Evolutionary conservation across 2,113 vertebrate genomes (phyloP), one percentile per base, ranked within the genome.

Genomic region (Pseudopipra pipra): DNA sequence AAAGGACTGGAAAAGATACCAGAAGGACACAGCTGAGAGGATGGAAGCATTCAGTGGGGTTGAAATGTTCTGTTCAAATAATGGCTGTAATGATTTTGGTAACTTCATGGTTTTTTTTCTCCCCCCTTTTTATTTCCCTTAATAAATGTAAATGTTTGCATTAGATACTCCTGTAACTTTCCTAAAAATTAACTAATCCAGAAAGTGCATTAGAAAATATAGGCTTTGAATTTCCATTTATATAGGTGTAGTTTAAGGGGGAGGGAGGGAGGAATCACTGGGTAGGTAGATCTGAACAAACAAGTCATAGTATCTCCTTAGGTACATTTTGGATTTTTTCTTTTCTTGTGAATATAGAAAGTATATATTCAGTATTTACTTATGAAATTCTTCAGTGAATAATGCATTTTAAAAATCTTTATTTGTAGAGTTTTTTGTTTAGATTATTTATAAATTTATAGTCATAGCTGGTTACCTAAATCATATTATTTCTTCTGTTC

Each of bases 391-490:
- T 83, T 88, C 67, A 46, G 62, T 88, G 86, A 96, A 88, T 79
- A 95, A 89, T 76, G 52, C 24, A 61, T 82, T 94, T 92, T 9
- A 65, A 95, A 96, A 96, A 85, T 88, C 74, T 89, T 92, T 95
- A 84, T 92, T 95, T 0, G 22, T 58, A 47, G 81, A 88, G 71
- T 46, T 76, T 94, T 95, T 95, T 90, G 47, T 86, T 95, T 94
- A 33, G 86, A 76, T 95, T 89, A 89, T 88, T 96, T 95, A 73
- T 76, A 87, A 90, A 92, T 93, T 88, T 96, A 86, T 84, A 89
- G 72, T 91, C 91, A 63, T 91, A 95, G 87, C 74, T 95, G 84
- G 84, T 91, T 96, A 91, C 87, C 75, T 91, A 93, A 93, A 89
- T 87, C 88, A 87, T 54, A 70, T 83, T 92, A 70, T 88, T 96